A percentile compares a stretch with the other conserved stretches of the same genome.
phyloP scores from a whole-genome alignment of 2,797 vertebrate genomes.

The Lacerta bilineata region DNA sequence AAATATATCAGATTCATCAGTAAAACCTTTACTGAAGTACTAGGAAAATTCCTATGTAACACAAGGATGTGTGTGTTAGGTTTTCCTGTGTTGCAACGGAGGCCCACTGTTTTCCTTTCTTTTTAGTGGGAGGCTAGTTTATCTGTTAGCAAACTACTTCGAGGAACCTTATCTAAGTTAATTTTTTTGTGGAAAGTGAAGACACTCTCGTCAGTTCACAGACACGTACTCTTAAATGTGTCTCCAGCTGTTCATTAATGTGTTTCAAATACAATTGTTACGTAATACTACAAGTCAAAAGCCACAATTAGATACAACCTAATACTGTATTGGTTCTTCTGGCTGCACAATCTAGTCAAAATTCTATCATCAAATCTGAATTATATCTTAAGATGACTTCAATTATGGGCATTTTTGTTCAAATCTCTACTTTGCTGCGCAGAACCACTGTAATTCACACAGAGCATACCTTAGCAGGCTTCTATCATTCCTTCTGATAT shows the following conservation, averaged over 20 bases:
- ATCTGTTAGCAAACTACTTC: not conserved
- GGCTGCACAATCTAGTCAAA: not conserved
- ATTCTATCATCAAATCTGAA: not conserved
- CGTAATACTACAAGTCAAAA: too few relatives aligned
- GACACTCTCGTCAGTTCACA: not conserved
- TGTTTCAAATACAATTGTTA: not conserved
- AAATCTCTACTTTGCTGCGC: not conserved
- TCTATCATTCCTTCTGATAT: constrained; percentile 13
- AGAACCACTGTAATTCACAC: not conserved
- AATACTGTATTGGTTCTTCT: too few relatives aligned
- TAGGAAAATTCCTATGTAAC: not conserved
- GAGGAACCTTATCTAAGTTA: not conserved
- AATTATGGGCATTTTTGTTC: not conserved
- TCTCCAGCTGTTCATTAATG: not conserved
- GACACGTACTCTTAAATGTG: not conserved
- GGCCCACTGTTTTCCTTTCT: not conserved
- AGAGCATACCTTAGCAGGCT: too few relatives aligned
- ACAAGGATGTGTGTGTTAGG: not conserved
- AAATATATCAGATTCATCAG: not conserved
- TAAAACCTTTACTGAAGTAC: not conserved
- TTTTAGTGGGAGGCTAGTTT: not conserved
- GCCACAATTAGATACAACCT: too few relatives aligned
- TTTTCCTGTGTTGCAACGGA: not conserved
- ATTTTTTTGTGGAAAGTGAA: not conserved
- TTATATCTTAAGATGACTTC: not conserved